A percentile compares a stretch with the other conserved stretches of the same genome.
phyloP scores from a whole-genome alignment of 2,888 invertebrate genomes.

The Hirtodrosophila duncani region DNA sequence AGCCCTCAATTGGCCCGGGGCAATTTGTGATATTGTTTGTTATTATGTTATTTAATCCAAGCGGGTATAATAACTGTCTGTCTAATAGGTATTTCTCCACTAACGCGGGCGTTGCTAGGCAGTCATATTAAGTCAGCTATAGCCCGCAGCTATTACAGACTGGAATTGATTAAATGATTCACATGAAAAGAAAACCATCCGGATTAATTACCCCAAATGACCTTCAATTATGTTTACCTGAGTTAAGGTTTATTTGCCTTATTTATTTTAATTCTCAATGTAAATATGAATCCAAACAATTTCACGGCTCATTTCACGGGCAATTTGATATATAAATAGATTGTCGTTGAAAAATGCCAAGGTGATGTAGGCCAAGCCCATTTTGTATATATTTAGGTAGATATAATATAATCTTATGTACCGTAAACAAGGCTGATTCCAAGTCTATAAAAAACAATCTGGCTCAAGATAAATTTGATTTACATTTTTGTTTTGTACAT shows the following conservation, averaged over 20 bases:
- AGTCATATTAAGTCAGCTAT: slow-evolving; percentile 38
- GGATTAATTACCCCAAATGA: slow-evolving; percentile 20
- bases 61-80: slow-evolving; percentile 28
- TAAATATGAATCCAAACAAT: slow-evolving; percentile 33
- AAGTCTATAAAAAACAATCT: no score
- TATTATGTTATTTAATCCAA: slow-evolving; percentile 25
- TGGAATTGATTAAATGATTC: slow-evolving; percentile 38
- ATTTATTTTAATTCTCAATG: slow-evolving; percentile 23
- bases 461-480: no score
- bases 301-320: slow-evolving; percentile 30
- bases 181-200: slow-evolving; percentile 11
- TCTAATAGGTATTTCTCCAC: slow-evolving; percentile 34
- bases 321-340: no score
- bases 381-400: no score
- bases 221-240: neutral
- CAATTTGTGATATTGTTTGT: slow-evolving; percentile 8
- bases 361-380: no score
- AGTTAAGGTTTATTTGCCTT: slow-evolving; percentile 12
- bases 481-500: no score
- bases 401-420: no score
- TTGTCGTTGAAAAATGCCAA: no score
- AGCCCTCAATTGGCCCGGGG: slow-evolving; percentile 23
- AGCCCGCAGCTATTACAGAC: slow-evolving; percentile 41
- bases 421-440: no score
- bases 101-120: slow-evolving; percentile 27